These are phyloP conservation scores for Cataglyphis rosenhaueri DNA, from an alignment of 2,888 invertebrate genomes.

Conservation along the genomic window DNA sequence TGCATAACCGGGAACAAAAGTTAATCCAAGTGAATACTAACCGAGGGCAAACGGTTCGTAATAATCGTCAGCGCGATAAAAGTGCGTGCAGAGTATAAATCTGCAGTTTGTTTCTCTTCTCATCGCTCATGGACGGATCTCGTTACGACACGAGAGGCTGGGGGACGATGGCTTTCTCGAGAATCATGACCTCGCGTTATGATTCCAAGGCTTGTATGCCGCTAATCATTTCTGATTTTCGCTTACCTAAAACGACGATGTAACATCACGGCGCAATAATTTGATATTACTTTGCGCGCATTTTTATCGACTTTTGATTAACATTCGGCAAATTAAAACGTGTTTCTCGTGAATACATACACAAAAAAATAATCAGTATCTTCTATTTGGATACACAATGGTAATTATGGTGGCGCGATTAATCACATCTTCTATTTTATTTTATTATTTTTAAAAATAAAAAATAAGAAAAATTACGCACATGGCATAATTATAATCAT, in stretches of 20 bases:
- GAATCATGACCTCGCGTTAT: constrained; percentile 40
- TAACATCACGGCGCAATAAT: neutral
- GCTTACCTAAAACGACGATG: neutral
- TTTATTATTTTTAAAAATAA: neutral
- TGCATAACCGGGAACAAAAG: constrained; percentile 2
- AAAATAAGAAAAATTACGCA: neutral
- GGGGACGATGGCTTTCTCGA: constrained; percentile 50
- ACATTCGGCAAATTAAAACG: neutral
- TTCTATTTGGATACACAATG: neutral
- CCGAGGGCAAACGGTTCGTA: constrained; percentile 3
- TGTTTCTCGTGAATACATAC: neutral
- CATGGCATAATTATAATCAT: neutral
- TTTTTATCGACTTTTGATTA: neutral
- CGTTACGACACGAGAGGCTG: constrained; percentile 33
- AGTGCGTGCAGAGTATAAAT: neutral
- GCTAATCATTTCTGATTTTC: constrained; percentile 29
- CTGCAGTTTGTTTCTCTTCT: constrained; percentile 29
- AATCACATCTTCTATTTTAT: neutral
- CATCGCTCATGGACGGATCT: constrained; percentile 48
- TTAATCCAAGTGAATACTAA: constrained; percentile 21
- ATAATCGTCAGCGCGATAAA: constrained; percentile 21
- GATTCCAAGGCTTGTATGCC: constrained; percentile 26
- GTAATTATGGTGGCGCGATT: neutral
- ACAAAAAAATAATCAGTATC: neutral
- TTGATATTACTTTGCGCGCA: neutral